phyloP scores from a whole-genome alignment of 2,113 vertebrate genomes.

The Sceloporus undulatus region DNA sequence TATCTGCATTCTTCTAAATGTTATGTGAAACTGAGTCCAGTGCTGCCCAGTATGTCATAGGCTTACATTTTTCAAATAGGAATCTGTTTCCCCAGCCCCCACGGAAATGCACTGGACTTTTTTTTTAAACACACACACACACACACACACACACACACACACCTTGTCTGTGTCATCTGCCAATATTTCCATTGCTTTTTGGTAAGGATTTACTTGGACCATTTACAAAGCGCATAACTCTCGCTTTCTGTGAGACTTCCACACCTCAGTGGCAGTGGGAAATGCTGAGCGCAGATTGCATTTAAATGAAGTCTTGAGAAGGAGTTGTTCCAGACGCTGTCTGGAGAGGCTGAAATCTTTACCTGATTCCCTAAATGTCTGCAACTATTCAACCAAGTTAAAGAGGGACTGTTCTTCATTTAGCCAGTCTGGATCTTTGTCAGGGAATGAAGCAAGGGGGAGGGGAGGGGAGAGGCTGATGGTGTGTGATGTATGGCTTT shows the following conservation, averaged over 20 bases:
- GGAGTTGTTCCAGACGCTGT: constrained; percentile 36
- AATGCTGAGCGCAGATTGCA: constrained; percentile 63
- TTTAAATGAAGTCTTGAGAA: constrained; percentile 41
- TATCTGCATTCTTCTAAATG: neutral
- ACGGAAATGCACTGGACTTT: neutral
- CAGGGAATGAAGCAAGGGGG: neutral
- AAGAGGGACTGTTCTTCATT: constrained; percentile 16
- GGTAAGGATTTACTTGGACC: constrained; percentile 17
- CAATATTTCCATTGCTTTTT: constrained; percentile 1
- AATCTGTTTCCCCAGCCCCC: neutral
- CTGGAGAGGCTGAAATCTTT: constrained; percentile 47
- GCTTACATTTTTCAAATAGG: neutral
- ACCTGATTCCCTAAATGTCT: constrained; percentile 23
- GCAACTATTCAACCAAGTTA: constrained; percentile 18
- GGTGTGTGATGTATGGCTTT: constrained; percentile 23
- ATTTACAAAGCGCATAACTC: neutral
- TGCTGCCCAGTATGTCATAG: neutral
- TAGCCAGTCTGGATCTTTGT: constrained; percentile 17
- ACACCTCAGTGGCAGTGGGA: constrained; percentile 60
- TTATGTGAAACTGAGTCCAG: neutral
- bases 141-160: neutral
- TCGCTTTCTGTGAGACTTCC: constrained; percentile 51
- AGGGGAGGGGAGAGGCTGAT: neutral
- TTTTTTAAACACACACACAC: too few relatives aligned
- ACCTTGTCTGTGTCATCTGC: neutral